Percentiles rank a stretch among this genome's conserved stretches.
phyloP scores from a whole-genome alignment of 2,888 invertebrate genomes.

The Conus canariensis region DNA sequence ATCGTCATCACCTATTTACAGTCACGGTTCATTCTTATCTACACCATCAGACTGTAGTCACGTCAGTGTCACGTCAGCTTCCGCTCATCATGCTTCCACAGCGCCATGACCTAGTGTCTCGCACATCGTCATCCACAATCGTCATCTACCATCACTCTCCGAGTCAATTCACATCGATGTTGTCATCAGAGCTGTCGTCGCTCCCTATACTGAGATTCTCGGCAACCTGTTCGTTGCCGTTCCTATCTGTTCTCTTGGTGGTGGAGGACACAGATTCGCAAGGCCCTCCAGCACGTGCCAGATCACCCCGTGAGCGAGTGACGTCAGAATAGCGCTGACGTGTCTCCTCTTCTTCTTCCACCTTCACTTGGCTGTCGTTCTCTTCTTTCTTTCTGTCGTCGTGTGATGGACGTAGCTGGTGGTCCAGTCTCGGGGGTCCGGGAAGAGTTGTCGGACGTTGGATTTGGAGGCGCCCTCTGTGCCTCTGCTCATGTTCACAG shows the following conservation, averaged over 20 bases:
- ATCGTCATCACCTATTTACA: too few relatives aligned
- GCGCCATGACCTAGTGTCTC: too few relatives aligned
- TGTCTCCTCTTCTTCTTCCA: neutral
- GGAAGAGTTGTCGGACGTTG: neutral
- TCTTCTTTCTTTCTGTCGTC: neutral
- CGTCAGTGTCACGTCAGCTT: too few relatives aligned
- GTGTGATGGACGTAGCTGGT: neutral
- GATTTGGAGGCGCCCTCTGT: neutral
- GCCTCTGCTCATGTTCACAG: neutral
- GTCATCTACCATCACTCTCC: too few relatives aligned
- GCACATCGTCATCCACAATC: too few relatives aligned
- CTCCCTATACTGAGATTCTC: neutral
- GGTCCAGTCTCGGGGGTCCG: neutral
- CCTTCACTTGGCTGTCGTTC: neutral
- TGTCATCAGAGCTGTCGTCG: neutral
- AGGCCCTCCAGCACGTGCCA: too few relatives aligned
- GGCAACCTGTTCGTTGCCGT: neutral
- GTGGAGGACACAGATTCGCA: neutral
- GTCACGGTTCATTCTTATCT: too few relatives aligned
- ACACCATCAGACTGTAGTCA: too few relatives aligned
- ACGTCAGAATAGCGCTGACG: neutral
- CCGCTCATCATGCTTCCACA: too few relatives aligned
- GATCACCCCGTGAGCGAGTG: too few relatives aligned
- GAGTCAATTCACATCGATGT: neutral
- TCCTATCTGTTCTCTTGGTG: neutral